Evolutionary conservation across 1,140 invertebrate species (phyloP), one percentile per base, ranked within the genome.

Genomic region (Drosophila subpulchrella): DNA sequence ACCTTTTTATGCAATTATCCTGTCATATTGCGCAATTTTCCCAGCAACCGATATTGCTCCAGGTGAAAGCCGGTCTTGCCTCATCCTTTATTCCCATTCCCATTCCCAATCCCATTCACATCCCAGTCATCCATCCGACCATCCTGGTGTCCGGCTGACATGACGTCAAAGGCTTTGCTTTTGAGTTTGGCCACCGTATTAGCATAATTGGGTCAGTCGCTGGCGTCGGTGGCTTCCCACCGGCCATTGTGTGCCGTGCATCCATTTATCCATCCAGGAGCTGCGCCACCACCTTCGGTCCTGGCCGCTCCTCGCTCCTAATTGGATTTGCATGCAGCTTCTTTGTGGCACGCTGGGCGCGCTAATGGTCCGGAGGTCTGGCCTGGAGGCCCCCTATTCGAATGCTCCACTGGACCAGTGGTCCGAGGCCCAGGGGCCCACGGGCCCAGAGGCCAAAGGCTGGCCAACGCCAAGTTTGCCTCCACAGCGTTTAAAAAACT

Each of bases 141-240:
- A 36, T 32, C 24, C 34, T 47, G 36, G 57, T 34, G 36, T 48
- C 15, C 51, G 38, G 47, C 20, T 60, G 56, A 68, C 53, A 46
- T 77, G 74, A 77, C 75, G 75, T 77, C 75, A 77, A 77, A 76
- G 72, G 61, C 54, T 48, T 74, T 38, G 55, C 55, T 20, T 59
- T 46, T 51, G 46, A 59, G 57, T 59, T 55, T 61, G 59, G 66
- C 76, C 47, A 60, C 63, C 66, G 46, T 51, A 86, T 86, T 85
- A 82, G 65, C 83, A 86, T 86, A 88, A 86, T 88, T 88, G 82
- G 70, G 71, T 82, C 83, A 88, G 83, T 78, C 75, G 83, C 76
- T 82, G 59, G 75, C 34, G 15, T 15, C 13, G 58, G n/a, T 32
- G 74, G 60, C 73, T 78, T 72, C 41, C 42, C 42, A 47, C 42